Evolutionary conservation across 2,113 vertebrate species (phyloP), one percentile per base, ranked within the genome.

Genomic region (Bucco capensis): DNA sequence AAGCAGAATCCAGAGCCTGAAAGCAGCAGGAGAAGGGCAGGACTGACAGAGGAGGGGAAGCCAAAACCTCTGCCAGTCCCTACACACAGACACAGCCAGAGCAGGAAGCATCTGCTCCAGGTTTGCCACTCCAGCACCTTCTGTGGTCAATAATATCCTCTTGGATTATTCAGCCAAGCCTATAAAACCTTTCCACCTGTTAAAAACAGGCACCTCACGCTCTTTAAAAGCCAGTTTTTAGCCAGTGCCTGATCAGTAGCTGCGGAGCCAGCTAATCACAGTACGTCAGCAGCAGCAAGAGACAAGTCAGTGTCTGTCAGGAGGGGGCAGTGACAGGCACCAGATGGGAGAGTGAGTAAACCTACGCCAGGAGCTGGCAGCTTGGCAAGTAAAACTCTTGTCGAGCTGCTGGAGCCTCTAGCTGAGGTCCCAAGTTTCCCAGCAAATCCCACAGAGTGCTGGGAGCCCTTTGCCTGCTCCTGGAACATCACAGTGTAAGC

Each of bases 291-390:
- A 89, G 58, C 82, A 74, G 80, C 57, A 64, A 71, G 71, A 91
- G 83, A 58, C 50, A 33, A 91, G 83, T 54, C 50, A 33, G 79
- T 33, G 46, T 80, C 94, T 96, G 82, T 94, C 86, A 65, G 85
- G 92, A 86, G 75, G 92, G 70, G 86, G 85, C 89, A 91, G 87
- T 60, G 70, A 71, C 23, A 90, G 86, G 66, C 92, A 86, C 94
- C 91, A 92, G 91, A 94, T 94, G 89, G 84, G 77, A 87, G 88
- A 86, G 66, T 16, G 95, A 95, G 93, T 77, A 92, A 94, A 96
- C 44, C 96, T 88, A 88, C 86, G 82, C 81, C 88, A 58, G 62
- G 88, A 67, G 3, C 87, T 78, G 93, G 94, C 91, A 91, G 90
- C 89, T 73, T 89, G 80, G 82, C 47, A 87, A 90, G 93, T 93